These are phyloP conservation scores for Talpa occidentalis DNA, from an alignment of 2,113 vertebrate genomes.

Conservation along the genomic window DNA sequence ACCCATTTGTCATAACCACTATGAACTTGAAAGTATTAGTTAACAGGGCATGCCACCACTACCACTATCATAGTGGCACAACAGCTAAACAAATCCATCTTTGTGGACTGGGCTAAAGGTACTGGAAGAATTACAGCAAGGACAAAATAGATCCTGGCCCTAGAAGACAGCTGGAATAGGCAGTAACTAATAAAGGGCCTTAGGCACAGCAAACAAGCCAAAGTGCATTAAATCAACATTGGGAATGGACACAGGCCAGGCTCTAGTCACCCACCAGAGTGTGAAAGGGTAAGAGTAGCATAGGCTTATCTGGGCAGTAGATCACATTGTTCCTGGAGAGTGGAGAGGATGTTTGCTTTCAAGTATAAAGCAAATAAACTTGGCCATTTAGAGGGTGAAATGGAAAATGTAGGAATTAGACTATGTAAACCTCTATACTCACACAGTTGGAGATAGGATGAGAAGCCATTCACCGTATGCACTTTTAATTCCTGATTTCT, in stretches of 20 bases:
- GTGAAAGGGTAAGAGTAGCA: neutral
- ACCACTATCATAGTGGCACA: neutral
- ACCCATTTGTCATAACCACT: neutral
- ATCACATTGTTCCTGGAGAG: neutral
- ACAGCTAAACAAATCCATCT: neutral
- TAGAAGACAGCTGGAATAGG: neutral
- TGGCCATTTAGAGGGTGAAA: neutral
- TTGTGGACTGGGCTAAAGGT: neutral
- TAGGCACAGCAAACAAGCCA: neutral
- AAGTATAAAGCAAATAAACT: neutral
- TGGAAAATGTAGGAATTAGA: neutral
- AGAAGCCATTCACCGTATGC: neutral
- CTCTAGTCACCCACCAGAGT: neutral
- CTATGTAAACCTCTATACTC: neutral
- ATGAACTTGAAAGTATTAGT: neutral
- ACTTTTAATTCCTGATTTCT: neutral
- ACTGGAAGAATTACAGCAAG: neutral
- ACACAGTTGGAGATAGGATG: neutral
- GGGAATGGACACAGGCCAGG: neutral
- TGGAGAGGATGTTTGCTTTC: neutral
- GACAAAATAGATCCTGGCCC: neutral
- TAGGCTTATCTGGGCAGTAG: neutral
- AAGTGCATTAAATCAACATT: neutral
- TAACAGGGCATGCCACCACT: neutral
- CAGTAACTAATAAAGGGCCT: neutral